Conservation (phyloP, 2,797 vertebrate species). For the Bradypodion pumilum region DNA sequence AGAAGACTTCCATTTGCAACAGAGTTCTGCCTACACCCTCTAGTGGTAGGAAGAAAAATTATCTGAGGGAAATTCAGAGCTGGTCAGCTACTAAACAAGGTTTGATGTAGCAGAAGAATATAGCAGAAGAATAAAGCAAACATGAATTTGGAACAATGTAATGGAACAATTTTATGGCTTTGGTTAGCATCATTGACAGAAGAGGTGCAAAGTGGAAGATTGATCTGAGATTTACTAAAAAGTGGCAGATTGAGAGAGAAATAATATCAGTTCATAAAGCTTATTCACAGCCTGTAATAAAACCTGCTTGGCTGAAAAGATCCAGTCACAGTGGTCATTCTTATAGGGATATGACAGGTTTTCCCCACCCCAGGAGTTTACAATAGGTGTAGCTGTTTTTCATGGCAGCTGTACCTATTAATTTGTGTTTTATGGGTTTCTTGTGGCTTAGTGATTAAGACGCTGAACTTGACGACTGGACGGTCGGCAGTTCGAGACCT, state of each 20-base stretch:
- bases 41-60: conserved; percentile 13
- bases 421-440: conserved; percentile 1
- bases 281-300: not conserved
- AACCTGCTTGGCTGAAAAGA: not conserved
- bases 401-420: not conserved
- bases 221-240: not conserved
- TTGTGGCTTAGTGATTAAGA: too few relatives aligned
- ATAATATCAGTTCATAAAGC: not conserved
- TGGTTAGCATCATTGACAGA: not conserved
- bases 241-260: not conserved
- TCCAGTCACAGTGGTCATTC: not conserved
- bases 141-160: not conserved
- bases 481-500: too few relatives aligned
- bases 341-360: not conserved
- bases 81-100: not conserved
- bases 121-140: not conserved
- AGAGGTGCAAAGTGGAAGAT: not conserved
- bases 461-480: too few relatives aligned
- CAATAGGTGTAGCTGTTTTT: not conserved
- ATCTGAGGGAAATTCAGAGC: not conserved
- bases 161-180: not conserved
- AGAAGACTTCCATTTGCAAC: not conserved
- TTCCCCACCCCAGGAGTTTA: not conserved
- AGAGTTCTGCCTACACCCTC: conserved; percentile 19
- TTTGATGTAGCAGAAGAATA: not conserved